These are phyloP conservation scores for human (Homo sapiens) DNA, from an alignment of 2,113 vertebrate genomes.

Conservation along the genomic window DNA sequence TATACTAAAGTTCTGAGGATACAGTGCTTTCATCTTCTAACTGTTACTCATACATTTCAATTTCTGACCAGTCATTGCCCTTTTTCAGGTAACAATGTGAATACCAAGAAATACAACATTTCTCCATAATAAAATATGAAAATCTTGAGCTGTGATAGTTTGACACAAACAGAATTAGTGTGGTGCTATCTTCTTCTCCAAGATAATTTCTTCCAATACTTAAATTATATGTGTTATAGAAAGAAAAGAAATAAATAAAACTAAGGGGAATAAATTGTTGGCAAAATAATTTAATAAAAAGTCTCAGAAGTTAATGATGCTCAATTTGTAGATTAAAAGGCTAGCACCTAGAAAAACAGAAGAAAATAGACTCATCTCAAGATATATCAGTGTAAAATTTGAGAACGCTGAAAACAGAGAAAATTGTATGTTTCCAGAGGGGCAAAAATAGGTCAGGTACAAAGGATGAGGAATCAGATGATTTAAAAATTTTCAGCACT, in stretches of 20 bases:
- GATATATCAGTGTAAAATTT: not conserved
- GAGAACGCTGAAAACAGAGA: not conserved
- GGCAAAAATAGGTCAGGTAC: not conserved
- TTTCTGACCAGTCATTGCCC: not conserved
- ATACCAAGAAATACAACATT: not conserved
- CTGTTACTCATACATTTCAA: not conserved
- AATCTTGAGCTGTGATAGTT: not conserved
- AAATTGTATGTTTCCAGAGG: not conserved
- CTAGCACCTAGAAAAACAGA: not conserved
- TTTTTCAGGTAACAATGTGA: not conserved
- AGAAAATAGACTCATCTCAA: not conserved
- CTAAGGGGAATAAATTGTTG: not conserved
- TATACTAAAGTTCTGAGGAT: not conserved
- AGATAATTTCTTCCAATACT: not conserved
- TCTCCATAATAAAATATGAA: not conserved
- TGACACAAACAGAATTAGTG: not conserved
- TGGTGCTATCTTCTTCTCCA: not conserved
- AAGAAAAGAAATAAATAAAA: not conserved
- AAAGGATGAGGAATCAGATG: not conserved
- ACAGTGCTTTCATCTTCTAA: not conserved
- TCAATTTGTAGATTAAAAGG: not conserved
- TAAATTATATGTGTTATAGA: not conserved
- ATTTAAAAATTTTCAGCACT: not conserved
- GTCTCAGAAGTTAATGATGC: not conserved
- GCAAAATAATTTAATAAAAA: not conserved